Percentiles rank a stretch among this genome's conserved stretches.
Conservation (phyloP, 2,113 vertebrate genomes). For the Accipiter cooperii region DNA sequence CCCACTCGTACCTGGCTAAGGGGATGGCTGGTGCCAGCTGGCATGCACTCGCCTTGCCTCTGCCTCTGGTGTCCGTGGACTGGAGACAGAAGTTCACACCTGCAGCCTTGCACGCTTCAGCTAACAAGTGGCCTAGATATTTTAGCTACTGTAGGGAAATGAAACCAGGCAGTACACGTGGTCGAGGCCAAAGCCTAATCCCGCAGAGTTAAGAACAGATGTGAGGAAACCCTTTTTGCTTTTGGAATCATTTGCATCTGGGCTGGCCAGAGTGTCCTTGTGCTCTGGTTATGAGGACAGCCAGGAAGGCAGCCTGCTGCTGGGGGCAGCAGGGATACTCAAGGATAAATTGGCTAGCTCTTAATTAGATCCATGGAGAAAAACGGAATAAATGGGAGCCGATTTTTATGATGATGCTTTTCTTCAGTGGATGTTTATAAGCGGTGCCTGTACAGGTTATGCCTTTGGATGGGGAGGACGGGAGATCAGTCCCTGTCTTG, state of each 20-base stretch:
- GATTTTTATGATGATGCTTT: background rate
- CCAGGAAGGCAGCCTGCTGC: background rate
- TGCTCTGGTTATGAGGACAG: background rate
- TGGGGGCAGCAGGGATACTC: background rate
- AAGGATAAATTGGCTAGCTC: background rate
- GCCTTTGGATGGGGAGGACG: background rate
- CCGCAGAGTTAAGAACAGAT: background rate
- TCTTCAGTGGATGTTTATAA: background rate
- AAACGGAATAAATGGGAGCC: background rate
- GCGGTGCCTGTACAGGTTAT: background rate
- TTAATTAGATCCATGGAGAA: background rate
- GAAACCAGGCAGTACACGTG: background rate
- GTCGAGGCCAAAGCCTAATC: background rate
- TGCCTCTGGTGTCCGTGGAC: background rate
- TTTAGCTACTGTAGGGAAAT: background rate
- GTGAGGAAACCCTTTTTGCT: background rate
- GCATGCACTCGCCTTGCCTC: background rate
- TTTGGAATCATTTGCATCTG: background rate
- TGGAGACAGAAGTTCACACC: background rate
- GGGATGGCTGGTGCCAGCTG: background rate
- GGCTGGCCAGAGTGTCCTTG: background rate
- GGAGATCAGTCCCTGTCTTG: background rate
- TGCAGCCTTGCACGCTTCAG: background rate
- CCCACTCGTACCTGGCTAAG: accelerated
- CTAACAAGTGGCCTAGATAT: background rate